phyloP scores from a whole-genome alignment of 1,140 invertebrate species.

The Ips nitidus region DNA sequence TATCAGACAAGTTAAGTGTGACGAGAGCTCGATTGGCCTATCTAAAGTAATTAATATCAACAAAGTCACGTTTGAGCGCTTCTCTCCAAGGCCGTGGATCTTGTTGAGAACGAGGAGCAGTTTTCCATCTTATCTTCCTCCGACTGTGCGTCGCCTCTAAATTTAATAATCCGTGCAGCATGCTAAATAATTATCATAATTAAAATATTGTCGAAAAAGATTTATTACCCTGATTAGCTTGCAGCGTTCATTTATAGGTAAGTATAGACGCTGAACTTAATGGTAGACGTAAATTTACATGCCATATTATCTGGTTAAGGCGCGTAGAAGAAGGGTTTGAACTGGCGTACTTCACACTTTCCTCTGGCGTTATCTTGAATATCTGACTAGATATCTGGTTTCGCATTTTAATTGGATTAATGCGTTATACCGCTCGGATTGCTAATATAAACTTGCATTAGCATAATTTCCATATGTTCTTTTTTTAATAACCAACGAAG shows the following conservation, averaged over 20 bases:
- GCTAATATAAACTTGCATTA: too few species aligned
- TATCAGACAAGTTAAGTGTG: background rate
- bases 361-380: background rate
- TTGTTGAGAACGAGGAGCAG: background rate
- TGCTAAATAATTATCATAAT: constrained; percentile 13
- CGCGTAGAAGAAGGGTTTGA: background rate
- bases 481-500: too few species aligned
- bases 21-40: constrained; percentile 4
- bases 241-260: background rate
- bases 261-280: background rate
- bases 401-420: too few species aligned
- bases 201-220: constrained; percentile 15
- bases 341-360: constrained; percentile 1
- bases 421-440: too few species aligned
- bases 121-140: constrained; percentile 17
- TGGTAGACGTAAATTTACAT: constrained; percentile 1
- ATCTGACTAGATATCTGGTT: too few species aligned
- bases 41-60: constrained; percentile 24
- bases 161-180: constrained; percentile 11
- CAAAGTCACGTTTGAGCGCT: constrained; percentile 19
- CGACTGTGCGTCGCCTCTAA: background rate
- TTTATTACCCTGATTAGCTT: constrained; percentile 15
- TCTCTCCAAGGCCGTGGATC: constrained; percentile 12
- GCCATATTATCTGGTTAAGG: background rate
- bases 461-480: too few species aligned